Base-by-base conservation (phyloP, 2,113 vertebrate species). In the Nothobranchius kuhntae region DNA sequence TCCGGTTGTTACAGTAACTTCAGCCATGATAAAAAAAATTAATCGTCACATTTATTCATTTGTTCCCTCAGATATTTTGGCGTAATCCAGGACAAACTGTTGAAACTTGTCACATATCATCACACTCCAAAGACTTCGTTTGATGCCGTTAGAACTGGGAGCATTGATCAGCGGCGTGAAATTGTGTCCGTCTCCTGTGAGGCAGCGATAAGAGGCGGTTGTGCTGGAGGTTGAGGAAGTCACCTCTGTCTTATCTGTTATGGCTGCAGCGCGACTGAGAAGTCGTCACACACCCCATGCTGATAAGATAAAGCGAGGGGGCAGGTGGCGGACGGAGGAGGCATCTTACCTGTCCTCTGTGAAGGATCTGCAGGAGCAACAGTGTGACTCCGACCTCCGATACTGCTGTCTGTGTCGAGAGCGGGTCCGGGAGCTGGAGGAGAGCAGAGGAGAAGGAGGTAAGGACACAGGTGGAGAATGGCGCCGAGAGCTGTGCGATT, bases 391-490 rank as follows among this genome's bases (percentile, higher is more conserved):
- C 4, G 95, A 94, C 88, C 89, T 93, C 70, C 83, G 93, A 76
- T 86, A 90, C 48, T 84, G 93, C 6, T 82, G 94, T 50, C 85
- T 95, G 61, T 91, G 93, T 46, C 90, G 94, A 13, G 94, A 91
- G 83, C 92, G 93, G 79, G 93, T 94, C 87, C 91, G 91, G 4
- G 95, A 96, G 84, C 96, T 98, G 93, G 60, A 82, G 68, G 44
- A 51, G 51, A 67, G 53, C 45, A 65, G 35, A 63, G 53, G 48
- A 65, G 38, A 66, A 30, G 4, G 30, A 30, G 30, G 30, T 3
- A 30, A 4, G 4, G 53, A 74, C 13, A 61, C 53, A 30, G 50
- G 55, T 66, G 45, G 60, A 70, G 69, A 50, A 75, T 30, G 26
- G 36, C 35, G 70, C 44, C n/a, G 17, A 61, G 38, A 57, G 52